Evolutionary conservation across 2,113 vertebrate genomes (phyloP).

Genomic region (Saccopteryx bilineata): DNA sequence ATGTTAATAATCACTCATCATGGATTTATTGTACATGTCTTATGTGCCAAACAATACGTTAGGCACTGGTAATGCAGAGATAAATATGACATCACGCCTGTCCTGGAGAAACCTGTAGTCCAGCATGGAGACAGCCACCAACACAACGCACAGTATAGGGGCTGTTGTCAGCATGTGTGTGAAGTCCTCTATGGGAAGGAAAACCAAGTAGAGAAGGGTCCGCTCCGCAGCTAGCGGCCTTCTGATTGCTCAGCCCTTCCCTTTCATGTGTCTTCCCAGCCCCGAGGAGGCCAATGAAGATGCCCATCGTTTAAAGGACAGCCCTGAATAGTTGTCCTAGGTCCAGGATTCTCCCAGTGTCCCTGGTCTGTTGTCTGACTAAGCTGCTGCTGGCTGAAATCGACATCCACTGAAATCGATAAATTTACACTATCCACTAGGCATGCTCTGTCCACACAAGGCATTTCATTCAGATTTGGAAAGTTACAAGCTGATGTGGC

Average conservation of each 20-base stretch:
- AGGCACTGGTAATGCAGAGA: not conserved
- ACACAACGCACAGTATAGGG: fast-evolving
- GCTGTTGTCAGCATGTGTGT: fast-evolving
- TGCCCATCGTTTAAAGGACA: not conserved
- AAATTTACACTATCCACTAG: not conserved
- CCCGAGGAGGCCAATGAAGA: not conserved
- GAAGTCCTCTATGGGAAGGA: not conserved
- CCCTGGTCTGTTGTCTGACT: not conserved
- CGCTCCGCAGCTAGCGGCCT: not conserved
- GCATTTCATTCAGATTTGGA: constrained; percentile 86
- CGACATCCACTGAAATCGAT: not conserved
- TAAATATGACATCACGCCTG: not conserved
- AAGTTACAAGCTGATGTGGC: constrained; percentile 84
- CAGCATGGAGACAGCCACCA: not conserved
- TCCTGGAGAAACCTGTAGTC: not conserved
- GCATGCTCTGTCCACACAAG: constrained; percentile 20
- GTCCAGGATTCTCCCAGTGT: not conserved
- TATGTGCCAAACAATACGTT: not conserved
- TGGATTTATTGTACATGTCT: not conserved
- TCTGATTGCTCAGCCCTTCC: not conserved
- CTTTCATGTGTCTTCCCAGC: not conserved
- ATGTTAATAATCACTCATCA: not conserved
- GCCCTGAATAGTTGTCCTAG: not conserved
- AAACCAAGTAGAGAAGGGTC: fast-evolving
- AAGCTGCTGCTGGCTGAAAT: not conserved